Evolutionary conservation across 1,140 invertebrate species (phyloP).

Genomic region (Ridgeia piscesae): DNA sequence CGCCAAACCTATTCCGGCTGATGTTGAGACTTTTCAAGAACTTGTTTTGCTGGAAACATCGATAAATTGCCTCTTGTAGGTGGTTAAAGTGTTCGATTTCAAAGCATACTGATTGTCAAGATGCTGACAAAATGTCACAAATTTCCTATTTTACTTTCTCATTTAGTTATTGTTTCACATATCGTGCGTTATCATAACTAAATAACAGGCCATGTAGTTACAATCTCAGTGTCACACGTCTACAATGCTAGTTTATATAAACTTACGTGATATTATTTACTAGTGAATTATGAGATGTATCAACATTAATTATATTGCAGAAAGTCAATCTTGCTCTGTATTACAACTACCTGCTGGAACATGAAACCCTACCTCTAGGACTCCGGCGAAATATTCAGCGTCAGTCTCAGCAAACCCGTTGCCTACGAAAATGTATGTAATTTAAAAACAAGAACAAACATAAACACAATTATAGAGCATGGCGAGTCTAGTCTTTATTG

Average conservation of each 20-base stretch:
- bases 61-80: not conserved
- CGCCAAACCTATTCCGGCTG: conserved; percentile 50
- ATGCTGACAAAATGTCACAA: not conserved
- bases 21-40: conserved; percentile 47
- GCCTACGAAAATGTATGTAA: conserved; percentile 36
- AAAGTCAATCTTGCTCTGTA: not conserved
- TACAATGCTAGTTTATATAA: not conserved
- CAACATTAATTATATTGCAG: not conserved
- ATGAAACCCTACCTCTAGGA: conserved; percentile 42
- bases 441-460: not conserved
- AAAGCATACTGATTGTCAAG: too few relatives aligned
- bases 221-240: not conserved
- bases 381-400: conserved; percentile 40
- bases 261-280: not conserved
- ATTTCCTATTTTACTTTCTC: not conserved
- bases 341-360: not conserved
- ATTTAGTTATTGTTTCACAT: not conserved
- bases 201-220: too few relatives aligned
- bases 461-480: not conserved
- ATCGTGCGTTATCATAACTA: not conserved
- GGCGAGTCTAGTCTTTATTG: not conserved
- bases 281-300: not conserved
- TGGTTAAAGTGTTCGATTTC: too few relatives aligned
- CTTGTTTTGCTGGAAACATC: conserved; percentile 30
- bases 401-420: conserved; percentile 49